Conservation (phyloP, 2,888 invertebrate genomes). For the Holacanthella duospinosa region DNA sequence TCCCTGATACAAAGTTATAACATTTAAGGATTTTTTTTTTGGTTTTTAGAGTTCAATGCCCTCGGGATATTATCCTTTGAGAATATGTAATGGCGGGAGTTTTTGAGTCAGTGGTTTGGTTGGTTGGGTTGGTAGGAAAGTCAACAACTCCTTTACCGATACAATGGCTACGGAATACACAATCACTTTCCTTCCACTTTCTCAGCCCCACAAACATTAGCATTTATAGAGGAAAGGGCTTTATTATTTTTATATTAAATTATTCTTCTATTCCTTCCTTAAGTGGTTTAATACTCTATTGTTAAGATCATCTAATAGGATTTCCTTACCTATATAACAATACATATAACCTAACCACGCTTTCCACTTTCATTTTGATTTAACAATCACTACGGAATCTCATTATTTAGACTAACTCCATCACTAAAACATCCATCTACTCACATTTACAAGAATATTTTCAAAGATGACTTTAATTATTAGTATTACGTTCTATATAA, state of each 20-base stretch:
- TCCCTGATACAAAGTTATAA: too few relatives aligned
- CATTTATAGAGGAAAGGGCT: conserved; percentile 3
- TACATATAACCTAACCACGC: neutral
- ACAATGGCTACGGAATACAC: neutral
- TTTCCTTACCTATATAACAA: neutral
- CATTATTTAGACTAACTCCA: too few relatives aligned
- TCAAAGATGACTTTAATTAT: too few relatives aligned
- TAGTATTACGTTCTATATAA: too few relatives aligned
- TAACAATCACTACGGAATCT: too few relatives aligned
- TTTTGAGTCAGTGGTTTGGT: too few relatives aligned
- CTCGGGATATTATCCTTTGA: too few relatives aligned
- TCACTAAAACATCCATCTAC: too few relatives aligned
- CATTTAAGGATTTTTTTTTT: too few relatives aligned
- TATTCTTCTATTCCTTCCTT: neutral
- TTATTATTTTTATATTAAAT: conserved; percentile 2
- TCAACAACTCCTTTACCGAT: neutral
- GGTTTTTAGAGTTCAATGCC: too few relatives aligned
- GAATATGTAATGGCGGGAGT: too few relatives aligned
- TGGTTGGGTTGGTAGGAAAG: neutral
- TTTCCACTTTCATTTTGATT: neutral
- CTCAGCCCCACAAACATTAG: neutral
- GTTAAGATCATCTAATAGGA: neutral
- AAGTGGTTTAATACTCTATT: neutral
- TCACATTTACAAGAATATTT: too few relatives aligned
- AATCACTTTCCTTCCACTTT: neutral